A percentile compares a stretch with the other conserved stretches of the same genome.
phyloP scores from a whole-genome alignment of 92 coral and sea anemone genomes.

The Porites cylindrica region DNA sequence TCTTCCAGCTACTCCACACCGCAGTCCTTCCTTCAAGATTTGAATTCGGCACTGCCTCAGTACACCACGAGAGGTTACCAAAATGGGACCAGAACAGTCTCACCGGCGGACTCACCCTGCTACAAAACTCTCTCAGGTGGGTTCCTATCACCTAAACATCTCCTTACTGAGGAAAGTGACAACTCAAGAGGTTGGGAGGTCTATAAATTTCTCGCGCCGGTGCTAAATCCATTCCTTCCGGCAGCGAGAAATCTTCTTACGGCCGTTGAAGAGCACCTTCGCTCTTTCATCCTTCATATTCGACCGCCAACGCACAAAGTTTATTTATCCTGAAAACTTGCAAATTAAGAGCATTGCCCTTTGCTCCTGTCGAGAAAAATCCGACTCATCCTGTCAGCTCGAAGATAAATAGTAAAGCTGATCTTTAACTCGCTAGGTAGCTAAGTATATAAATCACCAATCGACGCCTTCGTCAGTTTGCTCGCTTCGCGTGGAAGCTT shows the following conservation, averaged over 20 bases:
- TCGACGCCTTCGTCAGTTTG: not conserved
- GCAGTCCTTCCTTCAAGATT: slow-evolving; percentile 31
- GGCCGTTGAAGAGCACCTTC: not conserved
- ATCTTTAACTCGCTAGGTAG: slow-evolving; percentile 2
- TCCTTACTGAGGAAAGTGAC: not conserved
- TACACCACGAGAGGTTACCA: slow-evolving; percentile 12
- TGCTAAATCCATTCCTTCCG: not conserved
- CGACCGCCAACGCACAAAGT: slow-evolving; percentile 2
- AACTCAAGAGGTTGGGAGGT: not conserved
- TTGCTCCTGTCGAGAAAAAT: slow-evolving; percentile 51
- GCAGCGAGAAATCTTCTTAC: not conserved
- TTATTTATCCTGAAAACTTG: not conserved
- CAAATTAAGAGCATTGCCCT: slow-evolving; percentile 38
- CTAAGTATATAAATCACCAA: not conserved
- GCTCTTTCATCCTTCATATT: not conserved
- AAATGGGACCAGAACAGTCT: not conserved
- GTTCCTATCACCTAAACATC: not conserved
- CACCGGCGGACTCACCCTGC: not conserved
- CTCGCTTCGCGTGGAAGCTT: not conserved
- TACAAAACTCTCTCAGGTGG: slow-evolving; percentile 13
- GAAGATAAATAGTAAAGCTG: slow-evolving; percentile 51
- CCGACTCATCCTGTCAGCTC: slow-evolving; percentile 57
- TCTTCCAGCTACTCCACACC: not conserved
- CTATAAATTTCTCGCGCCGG: not conserved
- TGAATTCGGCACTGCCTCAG: slow-evolving; percentile 13